A percentile compares a stretch with the other conserved stretches of the same genome.
phyloP scores from a whole-genome alignment of 2,113 vertebrate species.

The Pteronura brasiliensis region DNA sequence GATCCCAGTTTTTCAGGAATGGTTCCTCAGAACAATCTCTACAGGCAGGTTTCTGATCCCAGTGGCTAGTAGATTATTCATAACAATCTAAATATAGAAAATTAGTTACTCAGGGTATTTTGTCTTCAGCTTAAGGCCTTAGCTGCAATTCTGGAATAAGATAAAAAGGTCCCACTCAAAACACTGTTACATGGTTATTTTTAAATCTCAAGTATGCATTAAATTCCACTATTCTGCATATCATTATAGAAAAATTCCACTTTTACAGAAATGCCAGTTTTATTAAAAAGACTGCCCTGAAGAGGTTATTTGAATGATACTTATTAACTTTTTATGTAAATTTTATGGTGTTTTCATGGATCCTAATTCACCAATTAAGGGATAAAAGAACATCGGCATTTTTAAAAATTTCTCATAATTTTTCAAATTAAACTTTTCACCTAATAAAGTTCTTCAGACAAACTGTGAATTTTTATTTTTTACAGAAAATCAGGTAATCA shows the following conservation, averaged over 20 bases:
- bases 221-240: conserved; percentile 55
- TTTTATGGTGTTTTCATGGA: conserved; percentile 59
- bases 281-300: conserved; percentile 67
- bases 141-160: conserved; percentile 55
- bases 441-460: conserved; percentile 53
- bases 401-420: background rate
- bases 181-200: conserved; percentile 58
- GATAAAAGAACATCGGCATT: conserved; percentile 7
- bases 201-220: conserved; percentile 62
- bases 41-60: background rate
- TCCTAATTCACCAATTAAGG: conserved; percentile 65
- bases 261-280: conserved; percentile 64
- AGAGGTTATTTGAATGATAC: conserved; percentile 62
- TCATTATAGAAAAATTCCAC: conserved; percentile 56
- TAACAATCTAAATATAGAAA: conserved; percentile 54
- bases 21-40: background rate
- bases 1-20: background rate
- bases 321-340: conserved; percentile 68
- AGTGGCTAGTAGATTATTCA: conserved; percentile 32
- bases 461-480: conserved; percentile 34
- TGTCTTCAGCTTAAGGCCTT: conserved; percentile 45
- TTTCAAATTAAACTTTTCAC: conserved; percentile 50
- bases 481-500: conserved; percentile 12
- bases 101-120: conserved; percentile 57
- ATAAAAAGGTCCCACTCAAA: conserved; percentile 61